These are phyloP conservation scores for Oncorhynchus masou DNA, from an alignment of 2,113 vertebrate species.

Conservation along the genomic window DNA sequence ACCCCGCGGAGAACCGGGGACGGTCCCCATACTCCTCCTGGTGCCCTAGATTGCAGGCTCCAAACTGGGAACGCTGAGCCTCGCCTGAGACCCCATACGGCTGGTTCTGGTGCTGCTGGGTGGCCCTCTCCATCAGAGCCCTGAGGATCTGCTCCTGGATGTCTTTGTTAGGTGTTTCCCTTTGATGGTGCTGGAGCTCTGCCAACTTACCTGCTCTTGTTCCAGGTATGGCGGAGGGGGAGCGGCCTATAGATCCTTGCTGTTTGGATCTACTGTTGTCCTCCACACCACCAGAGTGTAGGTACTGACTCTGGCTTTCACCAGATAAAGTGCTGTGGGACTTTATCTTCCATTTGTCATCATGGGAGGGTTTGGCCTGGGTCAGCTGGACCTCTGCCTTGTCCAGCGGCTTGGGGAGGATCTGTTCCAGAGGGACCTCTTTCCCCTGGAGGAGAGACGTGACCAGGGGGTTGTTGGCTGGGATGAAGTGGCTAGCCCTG, in stretches of 20 bases:
- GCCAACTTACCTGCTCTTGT: conserved; percentile 59
- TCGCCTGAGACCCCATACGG: conserved; percentile 41
- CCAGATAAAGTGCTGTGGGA: conserved; percentile 40
- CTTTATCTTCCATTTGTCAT: conserved; percentile 47
- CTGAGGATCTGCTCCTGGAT: conserved; percentile 87
- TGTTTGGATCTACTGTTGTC: conserved; percentile 61
- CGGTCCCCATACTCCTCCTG: conserved; percentile 63
- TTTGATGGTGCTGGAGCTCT: conserved; percentile 56
- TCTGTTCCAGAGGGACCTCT: conserved; percentile 89
- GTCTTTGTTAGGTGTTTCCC: conserved; percentile 79
- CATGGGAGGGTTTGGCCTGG: conserved; percentile 27
- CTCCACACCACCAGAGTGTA: conserved; percentile 32
- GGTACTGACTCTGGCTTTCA: too few relatives aligned
- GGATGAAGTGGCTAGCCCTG: conserved; percentile 81
- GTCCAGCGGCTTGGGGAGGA: conserved; percentile 83
- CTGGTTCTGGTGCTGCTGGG: conserved; percentile 69
- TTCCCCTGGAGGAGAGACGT: conserved; percentile 92
- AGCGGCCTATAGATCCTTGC: conserved; percentile 52
- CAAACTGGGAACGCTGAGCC: conserved; percentile 71
- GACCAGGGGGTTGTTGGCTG: conserved; percentile 93
- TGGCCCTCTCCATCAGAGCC: conserved; percentile 79
- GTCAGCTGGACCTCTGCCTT: not conserved
- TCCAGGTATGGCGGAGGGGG: conserved; percentile 25
- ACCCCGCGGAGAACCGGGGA: conserved; percentile 80
- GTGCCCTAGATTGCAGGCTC: conserved; percentile 64